Evolutionary conservation across 2,113 vertebrate species (phyloP), one percentile per base, ranked within the genome.

Genomic region (Hyperoodon ampullatus): DNA sequence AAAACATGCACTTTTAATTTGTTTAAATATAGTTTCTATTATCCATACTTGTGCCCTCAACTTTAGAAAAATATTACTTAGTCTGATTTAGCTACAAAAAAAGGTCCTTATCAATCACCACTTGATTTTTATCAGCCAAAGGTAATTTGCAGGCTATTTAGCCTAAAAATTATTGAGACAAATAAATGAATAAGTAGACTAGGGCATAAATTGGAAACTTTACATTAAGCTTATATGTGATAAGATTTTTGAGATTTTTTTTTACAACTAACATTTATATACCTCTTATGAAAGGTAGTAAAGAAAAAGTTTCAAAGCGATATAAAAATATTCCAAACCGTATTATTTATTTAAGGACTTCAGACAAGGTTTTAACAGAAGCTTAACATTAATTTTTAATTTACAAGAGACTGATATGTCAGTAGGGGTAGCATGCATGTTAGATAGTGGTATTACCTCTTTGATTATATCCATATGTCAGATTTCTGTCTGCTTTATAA

Each of bases 111-210:
- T 44, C 68, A 91, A 44, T 26, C 11, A 58, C 26, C 23, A 39
- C 33, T 93, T 91, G 42, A 84, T 83, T 94, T 96, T 94, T 97
- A 65, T 93, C 39, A 83, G 13, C 26, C 68, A 77, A n/a, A 72
- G 63, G 65, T 84, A 74, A 88, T 85, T 92, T 92, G 42, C 75
- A 39, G 68, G 26, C 68, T 88, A 88, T 75, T 78, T 81, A 66
- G 23, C 21, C 75, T 86, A 83, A 94, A 80, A 85, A 82, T 50
- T n/a, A 66, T 33, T 83, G 87, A 93, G 28, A 89, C 33, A 63
- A 96, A 28, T 89, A 61, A 97, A 24, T 87, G 28, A 94, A 26
- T 70, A 90, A 82, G 28, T 83, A 50, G 30, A 88, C 21, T 47
- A 15, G 92, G 61, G 80, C 63, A 78, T 85, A 93, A 86, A 68